Evolutionary conservation across 2,888 invertebrate genomes (phyloP).

Genomic region (Rotaria magnacalcarata): DNA sequence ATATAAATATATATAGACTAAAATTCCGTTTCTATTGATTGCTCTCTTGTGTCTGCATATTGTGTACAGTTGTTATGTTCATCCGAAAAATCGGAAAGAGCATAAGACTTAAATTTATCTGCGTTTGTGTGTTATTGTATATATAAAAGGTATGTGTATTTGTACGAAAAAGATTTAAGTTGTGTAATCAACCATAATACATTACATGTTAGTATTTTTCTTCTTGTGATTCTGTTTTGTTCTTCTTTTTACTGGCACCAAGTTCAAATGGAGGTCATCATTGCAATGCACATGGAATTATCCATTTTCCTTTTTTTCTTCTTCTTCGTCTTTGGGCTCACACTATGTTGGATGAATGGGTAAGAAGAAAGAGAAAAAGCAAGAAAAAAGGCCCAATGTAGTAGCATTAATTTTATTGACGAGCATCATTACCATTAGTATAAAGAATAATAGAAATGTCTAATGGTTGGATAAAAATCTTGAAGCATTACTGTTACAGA

Average conservation of each 20-base stretch:
- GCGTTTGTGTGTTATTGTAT: not conserved
- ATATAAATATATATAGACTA: too few relatives aligned
- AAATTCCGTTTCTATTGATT: too few relatives aligned
- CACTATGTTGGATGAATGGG: not conserved
- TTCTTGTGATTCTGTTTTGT: not conserved
- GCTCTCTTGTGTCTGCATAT: constrained; percentile 5
- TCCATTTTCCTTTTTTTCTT: not conserved
- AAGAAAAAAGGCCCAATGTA: not conserved
- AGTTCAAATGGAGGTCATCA: constrained; percentile 26
- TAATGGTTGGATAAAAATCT: not conserved
- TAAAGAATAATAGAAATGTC: not conserved
- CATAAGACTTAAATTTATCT: not conserved
- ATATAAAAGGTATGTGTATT: not conserved
- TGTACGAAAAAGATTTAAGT: not conserved
- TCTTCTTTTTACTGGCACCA: not conserved
- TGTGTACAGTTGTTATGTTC: constrained; percentile 18
- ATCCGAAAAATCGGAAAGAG: constrained; percentile 1
- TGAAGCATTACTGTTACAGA: not conserved
- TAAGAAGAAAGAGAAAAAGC: not conserved
- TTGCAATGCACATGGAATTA: not conserved
- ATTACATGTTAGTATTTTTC: not conserved
- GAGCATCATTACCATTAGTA: not conserved
- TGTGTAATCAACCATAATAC: not conserved
- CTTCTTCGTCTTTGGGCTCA: not conserved
- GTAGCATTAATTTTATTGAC: not conserved